Conservation (phyloP, 92 coral and sea anemone genomes). For the Micromussa lordhowensis region DNA sequence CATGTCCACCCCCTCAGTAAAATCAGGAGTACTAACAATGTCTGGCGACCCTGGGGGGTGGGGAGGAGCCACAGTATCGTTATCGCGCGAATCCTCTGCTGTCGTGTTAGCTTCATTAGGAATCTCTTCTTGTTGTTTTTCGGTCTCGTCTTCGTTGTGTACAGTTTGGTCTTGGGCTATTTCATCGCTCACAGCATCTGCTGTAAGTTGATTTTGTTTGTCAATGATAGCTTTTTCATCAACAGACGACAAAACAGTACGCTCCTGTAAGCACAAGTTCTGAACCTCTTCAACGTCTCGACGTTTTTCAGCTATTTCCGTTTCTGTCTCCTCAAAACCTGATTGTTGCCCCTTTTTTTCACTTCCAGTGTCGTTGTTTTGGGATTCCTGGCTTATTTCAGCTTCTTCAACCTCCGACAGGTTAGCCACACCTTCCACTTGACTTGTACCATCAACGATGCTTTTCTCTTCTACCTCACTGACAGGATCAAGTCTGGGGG, state of each 20-base stretch:
- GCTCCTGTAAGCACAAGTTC: not conserved
- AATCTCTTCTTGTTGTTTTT: conserved; percentile 17
- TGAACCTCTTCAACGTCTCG: not conserved
- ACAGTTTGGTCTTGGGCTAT: not conserved
- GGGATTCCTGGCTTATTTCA: not conserved
- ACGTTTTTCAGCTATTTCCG: not conserved
- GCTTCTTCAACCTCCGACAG: conserved; percentile 53
- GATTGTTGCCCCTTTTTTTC: not conserved
- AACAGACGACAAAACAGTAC: not conserved
- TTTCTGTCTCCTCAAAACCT: conserved; percentile 3
- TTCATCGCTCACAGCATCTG: not conserved
- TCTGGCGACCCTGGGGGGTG: conserved; percentile 86
- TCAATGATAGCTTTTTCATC: not conserved
- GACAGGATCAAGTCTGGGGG: conserved; percentile 73
- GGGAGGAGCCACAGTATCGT: conserved; percentile 27
- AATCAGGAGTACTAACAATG: conserved; percentile 65
- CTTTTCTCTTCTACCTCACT: conserved; percentile 86
- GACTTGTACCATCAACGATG: conserved; percentile 52
- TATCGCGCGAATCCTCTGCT: not conserved
- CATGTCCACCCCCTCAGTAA: conserved; percentile 84
- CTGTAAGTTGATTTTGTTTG: not conserved
- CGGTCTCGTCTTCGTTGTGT: conserved; percentile 2
- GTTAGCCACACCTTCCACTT: conserved; percentile 32
- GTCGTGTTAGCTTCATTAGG: not conserved
- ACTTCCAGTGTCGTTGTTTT: not conserved